Conservation (phyloP, 2,797 vertebrate species). For the Lates japonicus region DNA sequence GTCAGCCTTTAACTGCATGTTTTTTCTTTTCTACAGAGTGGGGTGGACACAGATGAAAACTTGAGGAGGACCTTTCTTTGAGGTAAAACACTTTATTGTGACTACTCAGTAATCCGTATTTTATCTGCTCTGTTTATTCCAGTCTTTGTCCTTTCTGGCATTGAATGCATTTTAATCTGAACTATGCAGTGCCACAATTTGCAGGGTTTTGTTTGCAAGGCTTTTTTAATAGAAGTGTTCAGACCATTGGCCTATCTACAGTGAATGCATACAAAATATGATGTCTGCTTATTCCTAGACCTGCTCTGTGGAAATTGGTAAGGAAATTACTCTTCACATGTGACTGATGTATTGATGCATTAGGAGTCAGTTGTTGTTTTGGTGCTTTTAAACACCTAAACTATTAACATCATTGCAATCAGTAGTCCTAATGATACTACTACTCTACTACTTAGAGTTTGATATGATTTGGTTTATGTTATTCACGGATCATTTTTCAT, state of each 20-base stretch:
- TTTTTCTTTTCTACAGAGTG: constrained; percentile 75
- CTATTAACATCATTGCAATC: constrained; percentile 1
- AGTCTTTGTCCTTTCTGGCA: background rate
- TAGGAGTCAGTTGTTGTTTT: constrained; percentile 1
- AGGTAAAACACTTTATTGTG: constrained; percentile 77
- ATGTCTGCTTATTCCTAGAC: background rate
- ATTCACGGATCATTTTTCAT: constrained; percentile 24
- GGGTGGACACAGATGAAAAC: constrained; percentile 85
- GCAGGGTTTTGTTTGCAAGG: background rate
- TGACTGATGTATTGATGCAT: background rate
- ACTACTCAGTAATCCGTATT: constrained; percentile 4
- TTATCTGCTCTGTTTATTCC: constrained; percentile 4
- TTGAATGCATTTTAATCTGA: constrained; percentile 17
- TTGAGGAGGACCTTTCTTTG: constrained; percentile 75
- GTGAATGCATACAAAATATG: background rate
- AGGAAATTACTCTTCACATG: background rate
- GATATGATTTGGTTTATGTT: constrained; percentile 2
- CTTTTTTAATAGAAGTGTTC: background rate
- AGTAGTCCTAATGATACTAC: constrained; percentile 24
- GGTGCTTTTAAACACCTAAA: constrained; percentile 1
- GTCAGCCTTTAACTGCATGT: constrained; percentile 18
- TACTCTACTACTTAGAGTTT: constrained; percentile 2
- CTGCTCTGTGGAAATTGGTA: background rate
- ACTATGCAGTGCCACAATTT: background rate
- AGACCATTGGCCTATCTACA: background rate